Base-by-base conservation (phyloP, 2,888 invertebrate genomes). In the Drosophila infuscata region DNA sequence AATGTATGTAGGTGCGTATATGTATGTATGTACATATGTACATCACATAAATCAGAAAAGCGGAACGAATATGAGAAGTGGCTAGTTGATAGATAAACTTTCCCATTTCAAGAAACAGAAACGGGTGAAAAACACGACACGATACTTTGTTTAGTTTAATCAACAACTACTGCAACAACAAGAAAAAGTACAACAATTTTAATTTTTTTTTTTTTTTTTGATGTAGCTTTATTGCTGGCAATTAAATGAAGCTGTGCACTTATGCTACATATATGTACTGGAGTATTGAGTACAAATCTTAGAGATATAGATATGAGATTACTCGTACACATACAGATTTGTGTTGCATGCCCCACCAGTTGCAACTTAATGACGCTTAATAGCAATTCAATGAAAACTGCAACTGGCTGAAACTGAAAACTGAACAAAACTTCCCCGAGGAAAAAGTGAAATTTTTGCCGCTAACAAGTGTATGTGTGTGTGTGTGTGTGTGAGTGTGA, bases 41-140 rank as follows among this genome's bases (percentile, higher is more conserved):
- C n/a, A 38, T 36, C 48, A 61, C 17, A 78, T 74, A 64, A 74
- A 79, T 78, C 70, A 56, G 77, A 78, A 79, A 79, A 78, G 77
- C 77, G 77, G 65, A 78, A 78, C 79, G 79, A 57, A 67, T 58
- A 56, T 57, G 66, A 79, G 69, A 72, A 67, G 78, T 48, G 49
- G 20, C 58, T 38, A 60, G 52, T 30, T 52, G 17, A 25, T 25
- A 67, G 74, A 68, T 76, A 54, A 81, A 81, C 81, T 81, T 81
- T 81, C 81, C 73, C 81, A 81, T 73, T 73, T 67, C 66, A 70
- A 79, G 72, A 76, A 79, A 64, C 70, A 69, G 66, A 77, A 77
- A 80, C 48, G 67, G 70, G 49, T 48, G 54, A 57, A 80, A 63
- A 56, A 74, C 74, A 77, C 59, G 70, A 70, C 56, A 64, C 63